These are phyloP conservation scores for Blastobasis lacticolella DNA, from an alignment of 2,888 invertebrate genomes.

Conservation along the genomic window DNA sequence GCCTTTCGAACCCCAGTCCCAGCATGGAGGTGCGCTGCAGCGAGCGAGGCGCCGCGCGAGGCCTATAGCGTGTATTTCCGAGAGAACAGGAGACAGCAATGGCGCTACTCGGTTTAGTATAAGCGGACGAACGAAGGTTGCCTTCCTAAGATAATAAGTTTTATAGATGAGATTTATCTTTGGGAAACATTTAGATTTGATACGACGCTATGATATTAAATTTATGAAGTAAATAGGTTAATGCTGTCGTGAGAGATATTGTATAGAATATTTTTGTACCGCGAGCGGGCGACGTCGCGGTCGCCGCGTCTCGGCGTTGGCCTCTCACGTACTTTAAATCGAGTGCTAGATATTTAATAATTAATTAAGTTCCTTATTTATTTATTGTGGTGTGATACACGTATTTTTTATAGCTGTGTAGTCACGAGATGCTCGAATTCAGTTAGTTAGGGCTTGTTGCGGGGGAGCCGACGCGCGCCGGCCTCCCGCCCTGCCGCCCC, in stretches of 20 bases:
- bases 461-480: background rate
- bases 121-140: background rate
- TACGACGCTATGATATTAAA: constrained; percentile 19
- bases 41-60: background rate
- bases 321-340: too few relatives aligned
- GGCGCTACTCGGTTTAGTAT: too few relatives aligned
- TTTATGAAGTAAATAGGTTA: constrained; percentile 1
- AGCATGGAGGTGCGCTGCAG: background rate
- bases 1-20: too few relatives aligned
- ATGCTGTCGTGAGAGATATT: constrained; percentile 1
- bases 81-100: background rate
- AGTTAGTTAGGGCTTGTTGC: background rate
- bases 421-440: too few relatives aligned
- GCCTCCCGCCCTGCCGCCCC: background rate
- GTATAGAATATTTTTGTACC: background rate
- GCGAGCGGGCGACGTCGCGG: too few relatives aligned
- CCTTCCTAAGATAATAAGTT: constrained; percentile 13
- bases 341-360: background rate
- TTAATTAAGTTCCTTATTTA: constrained; percentile 26
- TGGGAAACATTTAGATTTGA: constrained; percentile 44
- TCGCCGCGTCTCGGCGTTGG: too few relatives aligned
- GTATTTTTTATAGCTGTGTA: background rate
- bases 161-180: constrained; percentile 32
- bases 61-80: background rate
- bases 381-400: constrained; percentile 20